Base-by-base conservation (phyloP, 2,113 vertebrate genomes). In the Python bivittatus region DNA sequence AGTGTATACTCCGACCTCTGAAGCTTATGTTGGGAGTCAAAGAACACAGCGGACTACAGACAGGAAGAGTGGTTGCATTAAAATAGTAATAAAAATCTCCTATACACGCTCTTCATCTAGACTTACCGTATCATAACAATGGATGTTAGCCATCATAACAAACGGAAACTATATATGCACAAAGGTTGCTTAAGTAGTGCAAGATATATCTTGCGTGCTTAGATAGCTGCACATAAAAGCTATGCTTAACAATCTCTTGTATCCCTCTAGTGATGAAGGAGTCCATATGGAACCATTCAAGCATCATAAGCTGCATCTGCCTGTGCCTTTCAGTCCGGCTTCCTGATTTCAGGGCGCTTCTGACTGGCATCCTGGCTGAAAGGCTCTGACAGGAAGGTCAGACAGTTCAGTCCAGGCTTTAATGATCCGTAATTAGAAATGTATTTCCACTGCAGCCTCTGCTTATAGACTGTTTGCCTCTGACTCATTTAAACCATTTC, bases 371-470 rank as follows among this genome's bases (percentile, higher is more conserved):
- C 54, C 68, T 92, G 68, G 93, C 93, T 84, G 93, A 93, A 90
- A 95, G 33, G 2, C 10, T 93, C 91, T 93, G 87, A 93, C 91
- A 96, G 88, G 94, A 53, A 93, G 91, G 93, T 94, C 94, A 96
- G 3, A 33, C 90, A 64, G 92, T 72, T 60, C 92, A 15, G 0
- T 23, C 93, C 79, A 86, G 42, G 72, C 57, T 91, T 95, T 92
- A 91, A 94, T 95, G 92, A 92, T 61, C 12, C 27, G 87, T 91
- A 95, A 94, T 96, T 96, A 95, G 90, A 96, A 96, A 96, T 84
- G 64, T 83, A 94, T 95, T 94, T 95, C 90, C 92, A 54, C 56
- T 91, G 88, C 91, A 97, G 92, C 44, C 79, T 93, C 92, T 90
- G 93, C 88, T 72, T 94, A 0, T 17, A 56, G 38, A 58, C 92